A percentile compares a stretch with the other conserved stretches of the same genome.
These are phyloP conservation scores for Scomber japonicus DNA, from an alignment of 2,113 vertebrate species.

Conservation along the genomic window DNA sequence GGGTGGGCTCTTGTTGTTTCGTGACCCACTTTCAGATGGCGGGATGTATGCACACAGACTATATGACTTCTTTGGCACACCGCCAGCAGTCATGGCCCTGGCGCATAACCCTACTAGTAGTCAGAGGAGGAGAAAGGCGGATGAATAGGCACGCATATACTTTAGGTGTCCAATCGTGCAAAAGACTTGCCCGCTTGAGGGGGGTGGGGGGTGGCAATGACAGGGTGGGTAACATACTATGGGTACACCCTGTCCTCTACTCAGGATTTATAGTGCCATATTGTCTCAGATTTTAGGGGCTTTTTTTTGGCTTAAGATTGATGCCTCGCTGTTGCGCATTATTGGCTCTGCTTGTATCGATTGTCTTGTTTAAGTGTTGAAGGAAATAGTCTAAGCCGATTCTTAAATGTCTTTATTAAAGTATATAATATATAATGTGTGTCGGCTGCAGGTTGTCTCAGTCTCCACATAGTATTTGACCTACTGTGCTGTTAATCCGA, in stretches of 20 bases:
- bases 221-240: background rate
- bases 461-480: slow-evolving; percentile 14
- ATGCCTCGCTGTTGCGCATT: background rate
- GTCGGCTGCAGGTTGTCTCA: background rate
- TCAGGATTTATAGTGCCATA: background rate
- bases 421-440: background rate
- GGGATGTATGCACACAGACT: slow-evolving; percentile 12
- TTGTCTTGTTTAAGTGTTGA: slow-evolving; percentile 6
- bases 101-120: background rate
- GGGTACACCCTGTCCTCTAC: slow-evolving; percentile 53
- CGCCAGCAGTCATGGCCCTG: slow-evolving; percentile 48
- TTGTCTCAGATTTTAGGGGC: background rate
- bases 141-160: slow-evolving; percentile 5
- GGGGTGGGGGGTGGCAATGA: background rate
- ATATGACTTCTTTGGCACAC: slow-evolving; percentile 16
- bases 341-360: background rate
- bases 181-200: background rate
- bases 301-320: slow-evolving; percentile 1
- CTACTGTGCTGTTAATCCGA: slow-evolving; percentile 39
- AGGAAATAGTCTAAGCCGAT: background rate
- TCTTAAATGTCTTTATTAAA: background rate
- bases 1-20: background rate
- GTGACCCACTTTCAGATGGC: slow-evolving; percentile 67
- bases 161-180: background rate
- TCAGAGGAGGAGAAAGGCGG: background rate